Evolutionary conservation across 2,888 invertebrate species (phyloP).

Genomic region (Colletes collaris): DNA sequence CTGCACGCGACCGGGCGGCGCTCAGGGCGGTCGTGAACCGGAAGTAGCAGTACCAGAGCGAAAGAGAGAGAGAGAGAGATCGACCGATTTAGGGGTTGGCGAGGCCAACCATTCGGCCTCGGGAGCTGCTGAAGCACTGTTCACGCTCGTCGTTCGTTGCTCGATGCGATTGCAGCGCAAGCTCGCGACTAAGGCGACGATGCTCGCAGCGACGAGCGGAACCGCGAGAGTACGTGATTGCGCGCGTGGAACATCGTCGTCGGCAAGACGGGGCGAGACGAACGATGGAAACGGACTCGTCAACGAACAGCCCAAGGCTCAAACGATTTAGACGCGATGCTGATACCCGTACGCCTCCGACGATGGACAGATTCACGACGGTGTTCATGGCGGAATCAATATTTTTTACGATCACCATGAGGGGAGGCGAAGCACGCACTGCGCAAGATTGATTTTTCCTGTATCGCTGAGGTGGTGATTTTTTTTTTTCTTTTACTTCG

Average conservation of each 20-base stretch:
- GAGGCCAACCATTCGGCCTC: conserved; percentile 77
- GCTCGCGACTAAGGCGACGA: conserved; percentile 62
- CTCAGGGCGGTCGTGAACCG: conserved; percentile 11
- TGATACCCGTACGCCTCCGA: background rate
- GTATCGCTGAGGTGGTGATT: background rate
- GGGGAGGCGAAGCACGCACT: background rate
- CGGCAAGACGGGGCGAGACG: conserved; percentile 42
- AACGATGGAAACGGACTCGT: conserved; percentile 33
- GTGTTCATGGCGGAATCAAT: conserved; percentile 28
- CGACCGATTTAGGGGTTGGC: conserved; percentile 60
- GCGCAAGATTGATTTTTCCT: conserved; percentile 8
- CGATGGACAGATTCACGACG: background rate
- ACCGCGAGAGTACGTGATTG: conserved; percentile 50
- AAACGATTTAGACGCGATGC: conserved; percentile 30
- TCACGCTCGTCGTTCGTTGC: conserved; percentile 65
- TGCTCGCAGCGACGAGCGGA: conserved; percentile 44
- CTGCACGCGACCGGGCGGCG: conserved; percentile 22
- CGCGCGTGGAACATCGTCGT: conserved; percentile 46
- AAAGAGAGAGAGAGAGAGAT: conserved; percentile 30
- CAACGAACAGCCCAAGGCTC: conserved; percentile 50
- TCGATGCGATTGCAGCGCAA: conserved; percentile 72
- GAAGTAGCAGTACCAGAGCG: conserved; percentile 12
- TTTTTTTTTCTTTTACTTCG: background rate
- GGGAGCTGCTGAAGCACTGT: conserved; percentile 77
- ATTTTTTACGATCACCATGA: conserved; percentile 22